A percentile compares a stretch with the other conserved stretches of the same genome.
phyloP scores from a whole-genome alignment of 2,113 vertebrate species.

The Nipponia nippon region DNA sequence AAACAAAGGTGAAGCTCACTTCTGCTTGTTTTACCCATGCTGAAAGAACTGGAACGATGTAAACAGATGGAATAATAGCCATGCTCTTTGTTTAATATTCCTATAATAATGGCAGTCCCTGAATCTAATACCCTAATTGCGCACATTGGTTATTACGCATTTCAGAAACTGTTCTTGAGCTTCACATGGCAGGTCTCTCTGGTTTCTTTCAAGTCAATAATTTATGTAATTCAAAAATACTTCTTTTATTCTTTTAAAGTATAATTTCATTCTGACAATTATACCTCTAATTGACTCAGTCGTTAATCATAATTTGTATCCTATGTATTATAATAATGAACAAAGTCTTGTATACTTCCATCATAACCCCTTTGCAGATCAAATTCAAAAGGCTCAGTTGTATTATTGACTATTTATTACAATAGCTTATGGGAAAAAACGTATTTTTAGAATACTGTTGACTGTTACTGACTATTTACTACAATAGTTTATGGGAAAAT shows the following conservation, averaged over 20 bases:
- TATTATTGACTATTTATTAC: background rate
- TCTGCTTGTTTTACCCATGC: background rate
- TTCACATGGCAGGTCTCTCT: background rate
- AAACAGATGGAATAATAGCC: background rate
- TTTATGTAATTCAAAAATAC: background rate
- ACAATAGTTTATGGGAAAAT: background rate
- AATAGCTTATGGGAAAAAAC: background rate
- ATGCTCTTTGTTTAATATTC: background rate
- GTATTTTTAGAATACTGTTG: background rate
- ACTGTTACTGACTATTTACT: background rate
- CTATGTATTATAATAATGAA: background rate
- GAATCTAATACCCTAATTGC: background rate
- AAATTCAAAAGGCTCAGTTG: background rate
- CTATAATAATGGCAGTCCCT: background rate
- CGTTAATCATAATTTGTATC: background rate
- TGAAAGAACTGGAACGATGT: background rate
- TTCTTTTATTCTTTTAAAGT: background rate
- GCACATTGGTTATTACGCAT: background rate
- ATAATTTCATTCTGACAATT: constrained; percentile 11
- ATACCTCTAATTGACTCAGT: background rate
- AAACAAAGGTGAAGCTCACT: background rate
- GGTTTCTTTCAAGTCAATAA: background rate
- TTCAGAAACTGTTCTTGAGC: background rate
- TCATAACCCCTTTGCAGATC: background rate
- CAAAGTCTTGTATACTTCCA: background rate